A percentile compares a stretch with the other conserved stretches of the same genome.
Evolutionary conservation across 2,797 vertebrate species (phyloP).

Genomic region (Tiaroga cobitis): DNA sequence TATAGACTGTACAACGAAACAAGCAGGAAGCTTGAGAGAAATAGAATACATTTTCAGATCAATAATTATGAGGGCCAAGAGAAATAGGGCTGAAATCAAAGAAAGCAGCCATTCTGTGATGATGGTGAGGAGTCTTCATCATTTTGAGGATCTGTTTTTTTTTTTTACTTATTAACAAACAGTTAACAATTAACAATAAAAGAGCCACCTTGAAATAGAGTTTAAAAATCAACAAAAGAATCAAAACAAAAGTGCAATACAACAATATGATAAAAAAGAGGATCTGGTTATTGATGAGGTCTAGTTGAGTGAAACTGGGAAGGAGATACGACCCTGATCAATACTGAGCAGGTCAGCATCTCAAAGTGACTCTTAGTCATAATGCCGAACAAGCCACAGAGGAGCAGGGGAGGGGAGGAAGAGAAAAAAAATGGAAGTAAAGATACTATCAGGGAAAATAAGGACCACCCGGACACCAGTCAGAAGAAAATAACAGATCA

Average conservation of each 20-base stretch:
- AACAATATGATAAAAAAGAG: background rate
- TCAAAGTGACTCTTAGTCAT: slow-evolving; percentile 58
- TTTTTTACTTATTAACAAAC: background rate
- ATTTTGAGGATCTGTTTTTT: slow-evolving; percentile 40
- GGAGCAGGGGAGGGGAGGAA: slow-evolving; percentile 23
- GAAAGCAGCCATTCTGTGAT: background rate
- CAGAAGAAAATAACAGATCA: slow-evolving; percentile 22
- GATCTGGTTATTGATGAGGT: slow-evolving; percentile 52
- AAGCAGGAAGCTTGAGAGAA: slow-evolving; percentile 37
- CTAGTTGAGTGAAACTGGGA: slow-evolving; percentile 50
- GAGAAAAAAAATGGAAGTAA: background rate
- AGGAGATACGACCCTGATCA: slow-evolving; percentile 57
- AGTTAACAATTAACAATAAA: background rate
- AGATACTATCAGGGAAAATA: slow-evolving; percentile 17
- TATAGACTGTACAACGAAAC: slow-evolving; percentile 38
- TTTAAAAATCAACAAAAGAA: background rate
- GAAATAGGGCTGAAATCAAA: slow-evolving; percentile 19
- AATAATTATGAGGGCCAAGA: slow-evolving; percentile 42
- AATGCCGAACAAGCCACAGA: slow-evolving; percentile 47
- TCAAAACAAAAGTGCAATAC: background rate
- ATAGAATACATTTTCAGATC: slow-evolving; percentile 51
- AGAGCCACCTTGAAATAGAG: background rate
- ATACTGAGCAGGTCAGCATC: slow-evolving; percentile 57
- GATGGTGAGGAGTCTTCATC: slow-evolving; percentile 3
- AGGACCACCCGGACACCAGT: slow-evolving; percentile 30